Evolutionary conservation across 2,888 invertebrate species (phyloP).

Genomic region (Aspidapion aeneum): DNA sequence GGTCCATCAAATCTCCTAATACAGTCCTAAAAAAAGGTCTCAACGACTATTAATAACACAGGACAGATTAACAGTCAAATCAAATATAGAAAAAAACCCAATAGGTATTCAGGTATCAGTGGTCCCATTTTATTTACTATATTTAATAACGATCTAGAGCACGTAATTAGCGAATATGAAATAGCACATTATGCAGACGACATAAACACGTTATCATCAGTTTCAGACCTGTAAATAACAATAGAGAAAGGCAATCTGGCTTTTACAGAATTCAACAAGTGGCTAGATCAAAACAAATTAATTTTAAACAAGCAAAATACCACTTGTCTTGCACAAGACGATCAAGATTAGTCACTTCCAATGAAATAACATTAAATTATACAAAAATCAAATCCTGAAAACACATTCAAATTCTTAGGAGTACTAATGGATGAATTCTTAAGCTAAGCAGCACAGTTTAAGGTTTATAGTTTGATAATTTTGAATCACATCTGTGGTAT

Average conservation of each 20-base stretch:
- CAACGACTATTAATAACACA: too few relatives aligned
- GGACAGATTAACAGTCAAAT: too few relatives aligned
- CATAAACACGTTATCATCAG: too few relatives aligned
- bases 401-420: background rate
- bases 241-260: background rate
- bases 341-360: background rate
- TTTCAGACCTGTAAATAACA: too few relatives aligned
- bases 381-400: background rate
- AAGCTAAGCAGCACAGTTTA: background rate
- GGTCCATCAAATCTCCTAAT: too few relatives aligned
- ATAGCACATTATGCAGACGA: too few relatives aligned
- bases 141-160: too few relatives aligned
- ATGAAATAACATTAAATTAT: background rate
- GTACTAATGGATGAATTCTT: background rate
- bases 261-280: background rate
- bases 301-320: background rate
- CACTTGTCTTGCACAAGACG: background rate
- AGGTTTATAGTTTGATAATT: slow-evolving; percentile 1
- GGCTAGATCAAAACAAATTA: background rate
- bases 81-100: too few relatives aligned
- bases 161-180: too few relatives aligned
- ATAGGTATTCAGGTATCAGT: too few relatives aligned
- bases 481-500: background rate
- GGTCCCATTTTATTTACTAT: too few relatives aligned
- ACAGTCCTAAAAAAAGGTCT: too few relatives aligned